These are phyloP conservation scores for Myocastor coypus DNA, from an alignment of 2,113 vertebrate species.

Conservation along the genomic window DNA sequence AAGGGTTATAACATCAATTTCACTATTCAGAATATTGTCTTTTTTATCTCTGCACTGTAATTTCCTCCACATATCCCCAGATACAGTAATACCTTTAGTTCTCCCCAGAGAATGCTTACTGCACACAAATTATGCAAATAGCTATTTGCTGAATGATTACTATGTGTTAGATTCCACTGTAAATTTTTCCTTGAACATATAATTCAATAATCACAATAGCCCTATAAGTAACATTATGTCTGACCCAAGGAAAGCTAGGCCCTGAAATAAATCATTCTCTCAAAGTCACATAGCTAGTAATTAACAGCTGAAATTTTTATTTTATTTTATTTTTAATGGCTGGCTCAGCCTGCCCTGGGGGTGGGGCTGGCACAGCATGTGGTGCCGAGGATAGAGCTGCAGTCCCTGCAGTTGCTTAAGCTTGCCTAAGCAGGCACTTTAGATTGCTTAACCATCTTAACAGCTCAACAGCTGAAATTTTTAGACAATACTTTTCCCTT, in stretches of 20 bases:
- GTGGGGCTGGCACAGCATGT: too few species aligned
- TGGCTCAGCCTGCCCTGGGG: too few species aligned
- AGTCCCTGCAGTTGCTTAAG: too few species aligned
- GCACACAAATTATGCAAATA: constrained; percentile 29
- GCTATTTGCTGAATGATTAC: constrained; percentile 33
- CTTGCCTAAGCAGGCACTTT: too few species aligned
- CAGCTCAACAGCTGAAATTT: constrained; percentile 1
- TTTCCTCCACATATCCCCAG: neutral
- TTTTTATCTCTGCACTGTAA: neutral
- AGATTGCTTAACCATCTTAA: too few species aligned
- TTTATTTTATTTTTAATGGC: too few species aligned
- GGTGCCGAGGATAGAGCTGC: too few species aligned
- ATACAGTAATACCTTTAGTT: constrained; percentile 18
- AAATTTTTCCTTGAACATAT: neutral
- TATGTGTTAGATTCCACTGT: neutral
- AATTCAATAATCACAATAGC: constrained; percentile 30
- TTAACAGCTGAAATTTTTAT: neutral
- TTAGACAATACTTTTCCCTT: neutral
- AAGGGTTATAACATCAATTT: constrained; percentile 6
- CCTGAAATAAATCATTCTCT: constrained; percentile 1
- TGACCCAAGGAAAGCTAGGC: neutral
- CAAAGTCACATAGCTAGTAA: neutral
- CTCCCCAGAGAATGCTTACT: neutral
- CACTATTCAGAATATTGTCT: neutral
- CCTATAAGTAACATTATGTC: neutral